Conservation (phyloP, 2,888 invertebrate species). For the Tenthredo distinguenda region DNA sequence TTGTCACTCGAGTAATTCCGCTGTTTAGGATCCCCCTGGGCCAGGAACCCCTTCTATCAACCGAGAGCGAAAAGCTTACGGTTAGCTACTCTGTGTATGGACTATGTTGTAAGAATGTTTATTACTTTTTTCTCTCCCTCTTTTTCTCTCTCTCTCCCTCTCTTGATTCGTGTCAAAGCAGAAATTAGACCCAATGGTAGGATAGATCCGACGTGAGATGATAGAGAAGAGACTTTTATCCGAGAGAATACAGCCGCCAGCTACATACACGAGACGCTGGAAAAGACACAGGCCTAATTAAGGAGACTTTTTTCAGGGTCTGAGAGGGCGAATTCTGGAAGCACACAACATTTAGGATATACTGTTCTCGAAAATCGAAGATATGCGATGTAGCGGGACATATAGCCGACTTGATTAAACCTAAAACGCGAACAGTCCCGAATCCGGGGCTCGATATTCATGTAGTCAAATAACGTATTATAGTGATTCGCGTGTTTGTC, state of each 20-base stretch:
- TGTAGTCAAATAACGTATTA: background rate
- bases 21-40: conserved; percentile 17
- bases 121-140: background rate
- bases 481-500: background rate
- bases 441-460: background rate
- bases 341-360: background rate
- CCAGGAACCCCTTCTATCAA: background rate
- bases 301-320: background rate
- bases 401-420: background rate
- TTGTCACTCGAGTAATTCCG: conserved; percentile 20
- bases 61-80: conserved; percentile 2
- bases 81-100: background rate
- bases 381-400: background rate
- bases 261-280: background rate
- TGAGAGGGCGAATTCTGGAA: background rate
- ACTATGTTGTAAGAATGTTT: background rate
- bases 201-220: background rate
- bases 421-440: background rate
- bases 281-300: background rate
- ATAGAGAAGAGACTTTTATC: background rate
- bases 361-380: background rate
- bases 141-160: background rate
- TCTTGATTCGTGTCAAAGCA: background rate
- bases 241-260: background rate
- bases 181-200: background rate